Conservation (phyloP, 2,888 invertebrate species). For the Meganola albula region DNA sequence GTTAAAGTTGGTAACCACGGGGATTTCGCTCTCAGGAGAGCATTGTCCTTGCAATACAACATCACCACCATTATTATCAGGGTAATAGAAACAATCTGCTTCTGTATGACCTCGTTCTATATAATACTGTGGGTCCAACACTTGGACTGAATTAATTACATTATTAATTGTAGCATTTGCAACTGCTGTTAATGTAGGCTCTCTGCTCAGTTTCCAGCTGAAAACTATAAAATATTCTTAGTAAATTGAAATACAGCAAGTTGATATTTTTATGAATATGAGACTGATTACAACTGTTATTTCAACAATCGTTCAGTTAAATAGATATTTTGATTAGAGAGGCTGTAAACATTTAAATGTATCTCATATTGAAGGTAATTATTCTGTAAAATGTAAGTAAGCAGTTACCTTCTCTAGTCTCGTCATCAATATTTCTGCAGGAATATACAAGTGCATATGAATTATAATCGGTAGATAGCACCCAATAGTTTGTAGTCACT, state of each 20-base stretch:
- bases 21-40: conserved; percentile 29
- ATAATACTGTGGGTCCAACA: conserved; percentile 47
- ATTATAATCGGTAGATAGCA: conserved; percentile 77
- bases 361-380: too few relatives aligned
- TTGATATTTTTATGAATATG: too few relatives aligned
- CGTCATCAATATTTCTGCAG: conserved; percentile 67
- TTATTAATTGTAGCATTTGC: conserved; percentile 32
- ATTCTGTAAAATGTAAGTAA: too few relatives aligned
- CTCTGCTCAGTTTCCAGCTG: conserved; percentile 57
- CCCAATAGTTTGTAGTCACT: conserved; percentile 49
- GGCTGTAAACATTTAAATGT: too few relatives aligned
- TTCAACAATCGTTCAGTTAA: too few relatives aligned
- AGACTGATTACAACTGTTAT: too few relatives aligned
- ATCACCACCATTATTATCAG: conserved; percentile 55
- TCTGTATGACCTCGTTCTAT: conserved; percentile 40
- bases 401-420: conserved; percentile 42
- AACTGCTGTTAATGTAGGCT: conserved; percentile 23
- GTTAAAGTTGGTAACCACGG: conserved; percentile 39
- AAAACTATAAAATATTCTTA: conserved; percentile 46
- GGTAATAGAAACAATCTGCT: conserved; percentile 58
- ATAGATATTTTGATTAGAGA: too few relatives aligned
- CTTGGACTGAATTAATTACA: conserved; percentile 37
- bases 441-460: conserved; percentile 81
- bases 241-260: too few relatives aligned
- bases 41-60: conserved; percentile 53